Evolutionary conservation across 2,888 invertebrate genomes (phyloP), one percentile per base, ranked within the genome.

Genomic region (Archaeoteleia sp.): DNA sequence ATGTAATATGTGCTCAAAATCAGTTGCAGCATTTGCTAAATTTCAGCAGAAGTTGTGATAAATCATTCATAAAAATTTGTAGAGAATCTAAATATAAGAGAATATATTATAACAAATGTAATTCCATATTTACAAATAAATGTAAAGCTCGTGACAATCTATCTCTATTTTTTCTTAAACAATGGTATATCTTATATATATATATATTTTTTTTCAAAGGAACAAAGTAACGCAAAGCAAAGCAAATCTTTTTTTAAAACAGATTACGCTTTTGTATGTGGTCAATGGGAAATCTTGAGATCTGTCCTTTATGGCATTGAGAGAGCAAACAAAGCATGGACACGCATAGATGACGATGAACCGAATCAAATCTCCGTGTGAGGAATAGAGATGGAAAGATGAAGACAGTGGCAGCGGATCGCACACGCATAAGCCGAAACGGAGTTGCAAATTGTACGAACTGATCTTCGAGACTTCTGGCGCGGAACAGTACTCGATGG

Each of bases 401-500:
- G 67, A 69, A 68, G 70, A 63, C 67, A 53, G 70, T 70, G 70
- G 72, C 67, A 51, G 53, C 37, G 61, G 61, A 66, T 70, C 72
- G 72, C 70, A 70, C 70, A 73, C 68, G 71, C 73, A 74, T 73
- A 78, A 77, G 72, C 72, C 62, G 71, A 72, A 73, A 75, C 74
- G 67, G 73, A 73, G 73, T 70, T 77, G 71, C 73, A 69, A 74
- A 70, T 70, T 66, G 62, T 74, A 76, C 73, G 71, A 73, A 74
- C 76, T 80, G 84, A 84, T 84, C 83, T 82, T 79, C 79, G 79
- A 73, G 75, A 77, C 81, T 77, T 78, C 72, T 82, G 81, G 81
- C 81, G 85, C 83, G 85, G 83, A 85, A 85, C 85, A 82, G 81
- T 74, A 78, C 74, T 80, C 84, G 84, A 85, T 85, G 78, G 81